Evolutionary conservation across 2,888 invertebrate genomes (phyloP).

Genomic region (Rotaria macrura): DNA sequence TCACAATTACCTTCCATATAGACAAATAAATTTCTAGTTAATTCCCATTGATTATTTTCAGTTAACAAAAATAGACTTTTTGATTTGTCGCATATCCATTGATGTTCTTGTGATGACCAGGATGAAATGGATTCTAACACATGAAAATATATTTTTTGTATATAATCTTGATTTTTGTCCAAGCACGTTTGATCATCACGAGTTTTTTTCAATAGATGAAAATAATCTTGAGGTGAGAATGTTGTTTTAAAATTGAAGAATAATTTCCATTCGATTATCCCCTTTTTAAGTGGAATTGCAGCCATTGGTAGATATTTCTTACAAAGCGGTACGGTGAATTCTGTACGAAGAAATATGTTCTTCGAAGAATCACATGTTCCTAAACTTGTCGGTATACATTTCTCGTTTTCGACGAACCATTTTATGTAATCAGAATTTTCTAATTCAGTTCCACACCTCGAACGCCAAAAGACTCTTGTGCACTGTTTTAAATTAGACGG

Average conservation of each 20-base stretch:
- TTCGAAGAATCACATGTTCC: not conserved
- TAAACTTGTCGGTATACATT: not conserved
- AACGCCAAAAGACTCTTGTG: not conserved
- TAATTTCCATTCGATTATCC: not conserved
- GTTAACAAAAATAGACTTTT: not conserved
- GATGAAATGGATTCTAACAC: not conserved
- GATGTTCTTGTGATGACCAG: not conserved
- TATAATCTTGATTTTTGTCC: not conserved
- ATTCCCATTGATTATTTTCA: constrained; percentile 3
- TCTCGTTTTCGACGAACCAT: not conserved
- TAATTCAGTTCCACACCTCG: not conserved
- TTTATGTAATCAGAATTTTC: not conserved
- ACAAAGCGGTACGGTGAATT: not conserved
- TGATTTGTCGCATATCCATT: not conserved
- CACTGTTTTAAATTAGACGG: not conserved
- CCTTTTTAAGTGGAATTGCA: not conserved
- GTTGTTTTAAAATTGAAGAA: not conserved
- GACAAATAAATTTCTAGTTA: not conserved
- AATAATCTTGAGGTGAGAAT: not conserved
- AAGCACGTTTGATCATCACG: not conserved
- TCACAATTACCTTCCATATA: not conserved
- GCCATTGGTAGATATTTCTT: not conserved
- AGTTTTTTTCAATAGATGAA: not conserved
- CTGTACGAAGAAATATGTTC: not conserved
- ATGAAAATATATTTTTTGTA: not conserved